Base-by-base conservation (phyloP, 2,888 invertebrate species). In the Acleris cristana region DNA sequence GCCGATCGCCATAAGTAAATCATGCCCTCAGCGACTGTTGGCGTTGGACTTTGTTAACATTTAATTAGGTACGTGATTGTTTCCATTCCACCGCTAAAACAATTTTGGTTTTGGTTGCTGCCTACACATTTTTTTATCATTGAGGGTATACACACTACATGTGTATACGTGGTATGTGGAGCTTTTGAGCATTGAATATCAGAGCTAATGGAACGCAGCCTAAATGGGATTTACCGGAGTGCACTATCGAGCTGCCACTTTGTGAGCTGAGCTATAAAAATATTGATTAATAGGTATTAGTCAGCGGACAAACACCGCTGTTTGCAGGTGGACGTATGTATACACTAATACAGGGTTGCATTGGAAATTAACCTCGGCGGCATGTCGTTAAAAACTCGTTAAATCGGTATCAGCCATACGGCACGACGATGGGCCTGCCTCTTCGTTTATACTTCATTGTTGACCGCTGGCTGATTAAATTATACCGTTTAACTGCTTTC, bases 381-480 rank as follows among this genome's bases (percentile, higher is more conserved):
- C 48, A 19, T 12, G 70, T 80, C 76, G 78, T 80, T 79, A 79
- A 78, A 78, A 79, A 70, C 57, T 70, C 77, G 77, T 81, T 79
- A 81, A 70, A 78, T 71, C 72, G 65, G 66, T 73, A 72, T 70
- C 54, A 64, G 53, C 58, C 55, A 64, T 34, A 53, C n/a, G 34
- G 40, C 34, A 34, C 55, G 18, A 19, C 48, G 40, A 58, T 58
- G 30, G 57, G 12, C 57, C 57, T 45, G 26, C 57, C 45, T 55
- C 16, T 52, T 60, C 12, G 60, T n/a, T 26, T 60, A 34, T 19
- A 30, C n/a, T 49, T 18, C 54, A 51, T 60, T 55, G 55, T 65
- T 55, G 19, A 7, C 12, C 19, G 4, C 52, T 30, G 48, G 21
- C 18, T 48, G 45, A 65, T 59, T 18, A 34, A 60, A 60, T 55